Evolutionary conservation across 1,140 invertebrate genomes (phyloP).

Genomic region (Euura saliciscinereae): DNA sequence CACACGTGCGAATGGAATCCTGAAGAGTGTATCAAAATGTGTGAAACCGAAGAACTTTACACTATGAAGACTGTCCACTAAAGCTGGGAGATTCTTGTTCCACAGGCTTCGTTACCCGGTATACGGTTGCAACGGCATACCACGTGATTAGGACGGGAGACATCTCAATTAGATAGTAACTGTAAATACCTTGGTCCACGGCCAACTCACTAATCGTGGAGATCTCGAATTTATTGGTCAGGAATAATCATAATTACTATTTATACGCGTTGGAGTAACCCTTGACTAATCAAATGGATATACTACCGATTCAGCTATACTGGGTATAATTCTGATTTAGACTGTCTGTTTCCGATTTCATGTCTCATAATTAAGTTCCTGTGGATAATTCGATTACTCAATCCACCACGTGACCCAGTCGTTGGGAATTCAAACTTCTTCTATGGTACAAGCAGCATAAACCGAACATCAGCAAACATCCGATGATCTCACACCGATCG

Average conservation of each 20-base stretch:
- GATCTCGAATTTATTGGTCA: slow-evolving; percentile 11
- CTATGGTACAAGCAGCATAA: too few species aligned
- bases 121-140: neutral
- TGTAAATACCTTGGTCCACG: neutral
- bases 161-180: slow-evolving; percentile 8
- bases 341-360: neutral
- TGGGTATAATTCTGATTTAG: slow-evolving; percentile 4
- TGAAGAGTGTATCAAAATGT: neutral
- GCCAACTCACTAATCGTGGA: neutral
- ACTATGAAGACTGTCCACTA: neutral
- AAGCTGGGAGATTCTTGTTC: neutral
- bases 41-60: neutral
- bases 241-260: slow-evolving; percentile 9
- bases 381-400: too few species aligned
- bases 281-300: neutral
- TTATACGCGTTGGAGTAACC: slow-evolving; percentile 4
- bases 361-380: too few species aligned
- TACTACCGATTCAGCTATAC: neutral
- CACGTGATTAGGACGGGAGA: neutral
- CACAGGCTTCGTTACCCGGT: neutral
- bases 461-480: too few species aligned
- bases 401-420: too few species aligned
- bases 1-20: neutral
- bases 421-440: too few species aligned
- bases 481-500: too few species aligned